These are phyloP conservation scores for Axis porcinus DNA, from an alignment of 2,113 vertebrate species.

Conservation along the genomic window DNA sequence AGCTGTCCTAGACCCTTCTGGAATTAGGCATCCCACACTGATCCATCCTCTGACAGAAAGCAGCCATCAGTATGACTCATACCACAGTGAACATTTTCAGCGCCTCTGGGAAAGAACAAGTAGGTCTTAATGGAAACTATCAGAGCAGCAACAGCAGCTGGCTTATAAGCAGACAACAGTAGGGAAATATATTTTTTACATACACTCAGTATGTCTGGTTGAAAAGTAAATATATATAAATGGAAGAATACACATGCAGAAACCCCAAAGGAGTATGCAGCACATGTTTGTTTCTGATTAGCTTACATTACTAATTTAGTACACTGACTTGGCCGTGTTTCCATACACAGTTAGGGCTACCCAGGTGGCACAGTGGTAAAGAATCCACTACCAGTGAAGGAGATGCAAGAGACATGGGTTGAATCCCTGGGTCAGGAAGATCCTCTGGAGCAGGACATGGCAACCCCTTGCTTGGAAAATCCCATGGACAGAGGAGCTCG, in stretches of 20 bases:
- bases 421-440: neutral
- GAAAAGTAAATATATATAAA: neutral
- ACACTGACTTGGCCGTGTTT: neutral
- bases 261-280: neutral
- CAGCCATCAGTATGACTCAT: neutral
- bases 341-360: neutral
- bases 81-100: neutral
- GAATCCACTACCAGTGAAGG: neutral
- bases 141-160: neutral
- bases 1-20: neutral
- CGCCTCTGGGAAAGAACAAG: constrained; percentile 2
- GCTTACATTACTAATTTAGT: neutral
- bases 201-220: neutral
- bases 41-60: neutral
- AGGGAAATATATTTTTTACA: constrained; percentile 14
- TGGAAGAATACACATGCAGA: neutral
- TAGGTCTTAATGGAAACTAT: neutral
- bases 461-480: neutral
- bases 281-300: neutral
- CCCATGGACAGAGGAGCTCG: neutral
- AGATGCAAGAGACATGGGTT: neutral
- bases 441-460: neutral
- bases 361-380: neutral
- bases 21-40: neutral
- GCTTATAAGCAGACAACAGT: neutral